phyloP scores from a whole-genome alignment of 2,113 vertebrate genomes.

The Colistium nudipinnis region DNA sequence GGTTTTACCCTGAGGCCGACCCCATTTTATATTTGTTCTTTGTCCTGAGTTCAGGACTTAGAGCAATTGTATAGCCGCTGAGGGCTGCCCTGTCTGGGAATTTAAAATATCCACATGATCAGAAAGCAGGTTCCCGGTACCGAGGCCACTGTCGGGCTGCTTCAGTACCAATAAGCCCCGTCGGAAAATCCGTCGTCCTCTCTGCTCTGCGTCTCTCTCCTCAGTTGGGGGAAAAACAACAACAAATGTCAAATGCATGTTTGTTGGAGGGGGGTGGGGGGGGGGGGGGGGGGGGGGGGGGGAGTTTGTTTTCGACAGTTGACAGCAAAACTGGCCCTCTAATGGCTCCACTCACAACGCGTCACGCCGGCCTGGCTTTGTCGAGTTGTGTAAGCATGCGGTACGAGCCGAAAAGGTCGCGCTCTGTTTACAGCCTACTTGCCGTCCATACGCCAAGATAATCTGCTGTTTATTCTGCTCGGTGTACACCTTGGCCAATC shows the following conservation, averaged over 20 bases:
- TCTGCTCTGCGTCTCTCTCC: not conserved
- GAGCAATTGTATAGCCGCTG: no score
- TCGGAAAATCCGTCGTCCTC: constrained; percentile 10
- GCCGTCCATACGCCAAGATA: not conserved
- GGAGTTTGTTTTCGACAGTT: no score
- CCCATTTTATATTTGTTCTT: no score
- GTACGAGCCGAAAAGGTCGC: constrained; percentile 28
- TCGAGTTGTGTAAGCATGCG: constrained; percentile 18
- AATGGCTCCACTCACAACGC: constrained; percentile 2
- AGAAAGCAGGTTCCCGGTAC: not conserved
- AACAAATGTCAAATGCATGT: not conserved
- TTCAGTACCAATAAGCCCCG: not conserved
- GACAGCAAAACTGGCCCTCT: no score
- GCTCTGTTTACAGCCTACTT: constrained; percentile 27
- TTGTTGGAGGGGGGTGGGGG: no score
- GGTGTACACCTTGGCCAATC: not conserved
- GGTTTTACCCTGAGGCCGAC: no score
- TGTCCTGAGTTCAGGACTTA: no score
- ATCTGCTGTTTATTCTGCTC: constrained; percentile 10
- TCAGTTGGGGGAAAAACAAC: not conserved
- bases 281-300: no score
- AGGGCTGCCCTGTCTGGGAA: no score
- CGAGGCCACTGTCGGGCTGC: no score
- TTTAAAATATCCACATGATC: not conserved
- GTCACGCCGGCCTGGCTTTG: constrained; percentile 7